These are phyloP conservation scores for Okapia johnstoni DNA, from an alignment of 2,113 vertebrate genomes.

Conservation along the genomic window DNA sequence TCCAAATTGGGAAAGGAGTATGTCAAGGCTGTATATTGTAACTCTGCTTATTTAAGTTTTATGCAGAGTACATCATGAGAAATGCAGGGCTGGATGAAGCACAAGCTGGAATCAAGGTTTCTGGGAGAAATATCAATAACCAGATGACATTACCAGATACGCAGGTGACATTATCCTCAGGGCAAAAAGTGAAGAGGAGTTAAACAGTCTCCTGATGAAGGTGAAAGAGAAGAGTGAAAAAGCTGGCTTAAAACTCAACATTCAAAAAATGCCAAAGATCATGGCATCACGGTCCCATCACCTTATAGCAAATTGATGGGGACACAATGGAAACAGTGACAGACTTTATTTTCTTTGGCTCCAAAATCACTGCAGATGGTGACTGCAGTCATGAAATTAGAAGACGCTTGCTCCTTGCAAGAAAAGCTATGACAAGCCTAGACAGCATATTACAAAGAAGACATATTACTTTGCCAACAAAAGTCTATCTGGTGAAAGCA, in stretches of 20 bases:
- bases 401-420: not conserved
- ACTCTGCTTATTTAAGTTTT: not conserved
- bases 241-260: not conserved
- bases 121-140: not conserved
- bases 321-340: not conserved
- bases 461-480: not conserved
- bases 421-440: not conserved
- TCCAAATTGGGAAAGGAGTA: not conserved
- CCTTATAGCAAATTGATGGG: not conserved
- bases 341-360: not conserved
- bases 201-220: not conserved
- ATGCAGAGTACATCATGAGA: accelerated
- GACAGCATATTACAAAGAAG: not conserved
- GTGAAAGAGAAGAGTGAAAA: not conserved
- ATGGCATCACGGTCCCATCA: not conserved
- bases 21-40: not conserved
- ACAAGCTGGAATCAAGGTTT: not conserved
- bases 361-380: not conserved
- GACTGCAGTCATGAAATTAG: not conserved
- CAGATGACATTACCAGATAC: not conserved
- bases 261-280: not conserved
- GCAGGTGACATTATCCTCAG: not conserved
- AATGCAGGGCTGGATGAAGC: not conserved
- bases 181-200: not conserved
- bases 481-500: not conserved